These are phyloP conservation scores for Penaeus monodon DNA, from an alignment of 2,888 invertebrate species.

Conservation along the genomic window DNA sequence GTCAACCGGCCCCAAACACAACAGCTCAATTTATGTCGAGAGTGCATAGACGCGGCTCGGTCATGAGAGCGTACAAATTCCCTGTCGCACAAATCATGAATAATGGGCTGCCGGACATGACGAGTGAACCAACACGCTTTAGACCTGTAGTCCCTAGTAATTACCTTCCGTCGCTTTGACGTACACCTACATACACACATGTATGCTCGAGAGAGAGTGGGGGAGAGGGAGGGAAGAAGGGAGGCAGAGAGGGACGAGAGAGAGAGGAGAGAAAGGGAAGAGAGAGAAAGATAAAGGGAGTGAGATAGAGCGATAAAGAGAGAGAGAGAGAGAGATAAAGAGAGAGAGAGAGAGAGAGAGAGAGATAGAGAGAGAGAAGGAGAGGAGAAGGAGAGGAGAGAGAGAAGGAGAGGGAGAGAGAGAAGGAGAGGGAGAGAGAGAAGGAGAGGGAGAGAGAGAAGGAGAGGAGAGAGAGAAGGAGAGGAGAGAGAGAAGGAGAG, in stretches of 20 bases:
- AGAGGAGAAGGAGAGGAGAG: neutral
- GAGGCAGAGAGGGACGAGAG: neutral
- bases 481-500: no score
- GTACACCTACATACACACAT: neutral
- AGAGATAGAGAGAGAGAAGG: no score
- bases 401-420: neutral
- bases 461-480: neutral
- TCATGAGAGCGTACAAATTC: no score
- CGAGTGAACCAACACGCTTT: no score
- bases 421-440: neutral
- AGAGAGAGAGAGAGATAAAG: neutral
- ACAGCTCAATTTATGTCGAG: no score
- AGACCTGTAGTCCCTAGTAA: no score
- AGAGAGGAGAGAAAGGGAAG: neutral
- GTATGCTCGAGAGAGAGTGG: no score
- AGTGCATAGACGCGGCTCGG: no score
- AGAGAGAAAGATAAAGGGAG: neutral
- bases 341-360: neutral
- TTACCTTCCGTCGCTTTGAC: neutral
- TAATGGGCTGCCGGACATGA: no score
- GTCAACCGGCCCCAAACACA: no score
- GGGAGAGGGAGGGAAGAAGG: no score
- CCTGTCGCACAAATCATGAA: no score
- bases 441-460: neutral
- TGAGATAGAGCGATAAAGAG: neutral